phyloP scores from a whole-genome alignment of 2,797 vertebrate species.

The Lithobates sylvaticus region DNA sequence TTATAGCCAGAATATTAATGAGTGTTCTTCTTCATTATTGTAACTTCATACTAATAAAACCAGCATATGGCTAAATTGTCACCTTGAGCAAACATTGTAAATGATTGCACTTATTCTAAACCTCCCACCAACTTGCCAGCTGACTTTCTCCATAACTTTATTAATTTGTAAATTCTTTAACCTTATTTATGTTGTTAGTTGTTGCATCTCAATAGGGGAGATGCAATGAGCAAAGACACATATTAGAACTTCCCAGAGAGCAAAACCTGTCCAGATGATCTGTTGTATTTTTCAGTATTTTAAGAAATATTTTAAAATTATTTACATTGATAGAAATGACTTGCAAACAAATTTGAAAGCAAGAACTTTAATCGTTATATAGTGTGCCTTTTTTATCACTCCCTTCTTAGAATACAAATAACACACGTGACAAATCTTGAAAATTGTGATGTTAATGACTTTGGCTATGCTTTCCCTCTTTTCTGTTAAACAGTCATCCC shows the following conservation, averaged over 20 bases:
- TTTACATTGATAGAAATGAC: no score
- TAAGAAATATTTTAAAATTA: not conserved
- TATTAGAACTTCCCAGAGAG: not conserved
- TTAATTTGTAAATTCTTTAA: not conserved
- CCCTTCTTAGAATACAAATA: no score
- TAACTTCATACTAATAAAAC: not conserved
- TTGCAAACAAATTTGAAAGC: no score
- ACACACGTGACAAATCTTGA: no score
- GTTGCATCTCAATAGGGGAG: not conserved
- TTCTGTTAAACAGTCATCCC: no score
- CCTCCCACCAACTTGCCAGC: not conserved
- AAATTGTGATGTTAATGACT: no score
- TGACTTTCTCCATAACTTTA: not conserved
- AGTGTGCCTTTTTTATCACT: no score
- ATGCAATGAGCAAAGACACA: not conserved
- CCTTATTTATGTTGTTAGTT: conserved; percentile 6
- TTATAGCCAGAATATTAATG: not conserved
- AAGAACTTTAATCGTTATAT: no score
- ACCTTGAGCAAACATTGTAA: conserved; percentile 18
- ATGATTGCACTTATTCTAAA: not conserved
- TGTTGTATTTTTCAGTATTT: not conserved
- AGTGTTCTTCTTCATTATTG: not conserved
- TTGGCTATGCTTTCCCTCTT: no score
- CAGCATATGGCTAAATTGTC: conserved; percentile 7
- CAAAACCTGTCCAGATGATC: not conserved